Evolutionary conservation across 2,888 invertebrate species (phyloP), one percentile per base, ranked within the genome.

Genomic region (Drosophila barbarae): DNA sequence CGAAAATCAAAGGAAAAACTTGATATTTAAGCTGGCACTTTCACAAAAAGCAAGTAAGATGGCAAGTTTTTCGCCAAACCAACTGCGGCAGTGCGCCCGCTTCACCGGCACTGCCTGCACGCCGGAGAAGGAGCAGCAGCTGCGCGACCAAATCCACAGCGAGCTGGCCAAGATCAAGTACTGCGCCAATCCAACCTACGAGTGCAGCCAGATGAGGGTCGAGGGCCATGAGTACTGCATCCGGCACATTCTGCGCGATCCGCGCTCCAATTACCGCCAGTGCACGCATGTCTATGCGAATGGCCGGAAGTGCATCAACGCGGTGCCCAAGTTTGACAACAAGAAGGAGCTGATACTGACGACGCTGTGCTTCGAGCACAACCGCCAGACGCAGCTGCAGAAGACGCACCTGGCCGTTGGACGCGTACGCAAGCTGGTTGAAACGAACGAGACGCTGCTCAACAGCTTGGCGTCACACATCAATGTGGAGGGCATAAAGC

Each of bases 221-320:
- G 92, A 94, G 9, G 94, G 94, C 0, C 93, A 94, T 70, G 92
- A 93, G 66, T 95, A 93, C 88, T 98, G 98, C 86, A 91, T 92
- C 5, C 91, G 93, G 5, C 98, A 98, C 82, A 95, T 98, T 70
- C 90, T 97, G 51, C 93, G 94, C 76, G 98, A 98, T 87, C 92
- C 94, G 7, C 91, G 90, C 12, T 96, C 97, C 1, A 96, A 97
- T 0, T 98, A 93, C 88, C 93, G 93, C 69, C 95, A 94, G 74
- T 98, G 98, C 87, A 91, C 92, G 0, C 94, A 92, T 87, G 91
- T 94, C 71, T 92, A 92, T 87, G 77, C 92, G 30, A 92, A 91
- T 53, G 94, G 93, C 69, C 93, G 94, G 72, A 91, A 94, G 68
- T 97, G 97, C 87, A 90, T 91, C n/a, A 92, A 94, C 83, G 94